Percentiles rank a stretch among this genome's conserved stretches.
Conservation (phyloP, 2,113 vertebrate genomes). For the Eonycteris spelaea region DNA sequence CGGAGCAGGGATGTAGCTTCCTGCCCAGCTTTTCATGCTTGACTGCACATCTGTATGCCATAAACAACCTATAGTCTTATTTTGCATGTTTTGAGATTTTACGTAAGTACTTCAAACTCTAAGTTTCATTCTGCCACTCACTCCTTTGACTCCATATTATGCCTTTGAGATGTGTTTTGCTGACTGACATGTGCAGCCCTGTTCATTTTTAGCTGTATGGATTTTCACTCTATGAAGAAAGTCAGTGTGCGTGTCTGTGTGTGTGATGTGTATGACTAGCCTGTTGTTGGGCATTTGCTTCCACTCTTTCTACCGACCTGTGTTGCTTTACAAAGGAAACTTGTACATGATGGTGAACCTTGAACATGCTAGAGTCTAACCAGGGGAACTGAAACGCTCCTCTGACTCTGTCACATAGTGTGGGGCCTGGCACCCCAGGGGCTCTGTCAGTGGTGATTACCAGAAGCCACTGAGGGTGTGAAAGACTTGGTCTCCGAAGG, state of each 20-base stretch:
- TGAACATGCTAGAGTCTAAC: too few relatives aligned
- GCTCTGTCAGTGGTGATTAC: not conserved
- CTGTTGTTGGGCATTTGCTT: not conserved
- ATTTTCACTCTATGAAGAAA: not conserved
- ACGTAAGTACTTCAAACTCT: not conserved
- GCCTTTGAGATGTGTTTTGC: not conserved
- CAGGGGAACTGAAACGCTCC: not conserved
- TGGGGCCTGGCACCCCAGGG: not conserved
- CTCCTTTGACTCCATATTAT: not conserved
- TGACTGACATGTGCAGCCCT: not conserved
- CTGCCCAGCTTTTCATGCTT: not conserved
- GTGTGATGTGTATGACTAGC: not conserved
- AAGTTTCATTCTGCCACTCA: not conserved
- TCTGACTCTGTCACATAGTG: not conserved
- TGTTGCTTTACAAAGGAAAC: not conserved
- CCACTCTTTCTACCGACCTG: not conserved
- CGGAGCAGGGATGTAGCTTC: not conserved
- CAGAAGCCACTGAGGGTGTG: not conserved
- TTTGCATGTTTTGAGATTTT: not conserved
- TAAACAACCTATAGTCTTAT: not conserved
- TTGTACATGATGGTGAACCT: not conserved
- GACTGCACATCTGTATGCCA: too few relatives aligned
- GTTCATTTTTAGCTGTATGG: not conserved
- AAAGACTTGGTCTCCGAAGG: not conserved
- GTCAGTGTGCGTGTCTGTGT: not conserved